A percentile compares a stretch with the other conserved stretches of the same genome.
Conservation (phyloP, 2,888 invertebrate genomes). For the Caenorhabditis panamensis region DNA sequence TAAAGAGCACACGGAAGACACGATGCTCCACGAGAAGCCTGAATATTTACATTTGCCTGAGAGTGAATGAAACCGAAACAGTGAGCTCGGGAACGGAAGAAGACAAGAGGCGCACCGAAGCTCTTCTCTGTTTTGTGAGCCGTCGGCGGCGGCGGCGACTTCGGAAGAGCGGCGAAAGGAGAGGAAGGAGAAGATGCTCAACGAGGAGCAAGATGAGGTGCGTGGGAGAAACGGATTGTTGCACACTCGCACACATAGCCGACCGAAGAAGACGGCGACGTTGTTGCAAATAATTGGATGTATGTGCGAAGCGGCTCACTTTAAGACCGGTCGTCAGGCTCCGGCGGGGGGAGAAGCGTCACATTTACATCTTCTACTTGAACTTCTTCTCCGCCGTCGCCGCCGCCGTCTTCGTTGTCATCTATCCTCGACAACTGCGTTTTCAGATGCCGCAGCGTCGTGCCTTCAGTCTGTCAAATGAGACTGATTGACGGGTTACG, state of each 20-base stretch:
- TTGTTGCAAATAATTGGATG: constrained; percentile 55
- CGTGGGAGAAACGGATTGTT: constrained; percentile 52
- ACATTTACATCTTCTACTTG: constrained; percentile 54
- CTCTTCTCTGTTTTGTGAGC: not conserved
- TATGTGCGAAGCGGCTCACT: constrained; percentile 47
- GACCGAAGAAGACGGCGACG: constrained; percentile 35
- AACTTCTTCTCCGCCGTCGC: constrained; percentile 34
- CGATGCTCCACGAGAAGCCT: constrained; percentile 29
- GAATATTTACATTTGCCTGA: constrained; percentile 49
- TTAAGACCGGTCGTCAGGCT: constrained; percentile 37
- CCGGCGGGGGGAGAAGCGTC: constrained; percentile 28
- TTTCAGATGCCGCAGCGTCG: constrained; percentile 23
- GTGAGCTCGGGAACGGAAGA: constrained; percentile 24
- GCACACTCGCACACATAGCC: constrained; percentile 34
- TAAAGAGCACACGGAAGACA: constrained; percentile 55
- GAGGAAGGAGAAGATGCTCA: constrained; percentile 14
- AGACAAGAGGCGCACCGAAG: not conserved
- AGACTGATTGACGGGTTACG: constrained; percentile 55
- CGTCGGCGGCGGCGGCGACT: not conserved
- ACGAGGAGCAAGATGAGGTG: constrained; percentile 40
- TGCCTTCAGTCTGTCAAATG: constrained; percentile 55
- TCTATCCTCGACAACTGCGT: constrained; percentile 16
- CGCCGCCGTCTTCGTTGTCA: not conserved
- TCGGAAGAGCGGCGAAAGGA: not conserved
- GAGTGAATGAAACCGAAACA: constrained; percentile 53